Conservation (phyloP, 2,888 invertebrate genomes). For the Oscheius sp. region DNA sequence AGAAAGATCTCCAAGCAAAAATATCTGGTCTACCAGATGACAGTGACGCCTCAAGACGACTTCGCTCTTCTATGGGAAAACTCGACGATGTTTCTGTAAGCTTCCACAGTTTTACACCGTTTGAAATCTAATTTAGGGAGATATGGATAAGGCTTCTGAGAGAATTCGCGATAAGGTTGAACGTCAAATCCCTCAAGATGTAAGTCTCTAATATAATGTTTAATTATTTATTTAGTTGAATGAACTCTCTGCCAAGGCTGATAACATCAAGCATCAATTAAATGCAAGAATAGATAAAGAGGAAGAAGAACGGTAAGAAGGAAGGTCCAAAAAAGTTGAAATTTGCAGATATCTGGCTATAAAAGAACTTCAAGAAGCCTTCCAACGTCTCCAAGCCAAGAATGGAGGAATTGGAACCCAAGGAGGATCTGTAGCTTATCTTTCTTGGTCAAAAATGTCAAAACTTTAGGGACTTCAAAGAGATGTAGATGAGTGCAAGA, state of each 20-base stretch:
- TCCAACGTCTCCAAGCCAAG: conserved; percentile 51
- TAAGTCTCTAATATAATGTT: conserved; percentile 27
- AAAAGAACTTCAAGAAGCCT: conserved; percentile 68
- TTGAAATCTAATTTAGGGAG: conserved; percentile 48
- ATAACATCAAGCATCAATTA: conserved; percentile 67
- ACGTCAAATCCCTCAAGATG: conserved; percentile 68
- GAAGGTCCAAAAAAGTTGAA: neutral
- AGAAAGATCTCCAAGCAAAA: conserved; percentile 41
- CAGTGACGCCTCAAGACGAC: neutral
- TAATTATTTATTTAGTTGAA: conserved; percentile 54
- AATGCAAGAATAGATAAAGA: conserved; percentile 67
- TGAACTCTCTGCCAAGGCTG: conserved; percentile 66
- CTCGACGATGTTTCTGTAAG: conserved; percentile 26
- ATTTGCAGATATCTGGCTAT: conserved; percentile 63
- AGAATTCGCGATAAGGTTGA: conserved; percentile 67
- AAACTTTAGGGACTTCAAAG: conserved; percentile 33
- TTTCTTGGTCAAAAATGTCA: neutral
- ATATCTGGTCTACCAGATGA: conserved; percentile 35
- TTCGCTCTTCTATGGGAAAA: conserved; percentile 15
- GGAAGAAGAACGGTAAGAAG: conserved; percentile 64
- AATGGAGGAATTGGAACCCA: conserved; percentile 3
- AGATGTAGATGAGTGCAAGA: conserved; percentile 68
- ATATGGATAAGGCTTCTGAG: conserved; percentile 66
- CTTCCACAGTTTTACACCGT: too few relatives aligned
- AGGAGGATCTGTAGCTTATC: conserved; percentile 14